Base-by-base conservation (phyloP, 2,113 vertebrate species). In the Grallaria varia region DNA sequence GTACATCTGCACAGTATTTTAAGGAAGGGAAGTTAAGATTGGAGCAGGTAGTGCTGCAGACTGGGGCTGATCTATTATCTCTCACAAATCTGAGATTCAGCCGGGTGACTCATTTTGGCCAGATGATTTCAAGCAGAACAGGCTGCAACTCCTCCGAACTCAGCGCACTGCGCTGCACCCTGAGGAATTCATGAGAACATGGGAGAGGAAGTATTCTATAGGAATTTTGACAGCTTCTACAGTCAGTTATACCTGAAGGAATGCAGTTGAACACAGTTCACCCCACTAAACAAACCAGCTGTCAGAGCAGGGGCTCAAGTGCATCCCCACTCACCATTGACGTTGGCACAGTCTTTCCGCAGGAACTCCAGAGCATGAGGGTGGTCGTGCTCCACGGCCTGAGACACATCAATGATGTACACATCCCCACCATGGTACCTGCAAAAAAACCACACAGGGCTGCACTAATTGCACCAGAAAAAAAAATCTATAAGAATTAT, bases 361-460 rank as follows among this genome's bases (percentile, higher is more conserved):
- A 99, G 98, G 97, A 99, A 99, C 97, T 99, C 99, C 74, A 99
- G 97, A 0, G 99, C 99, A 0, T 99, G 99, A 0, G 99, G 99
- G 83, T 99, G 99, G 93, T 99, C 99, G 0, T 99, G 99, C 50
- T 99, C 99, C 95, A 99, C 99, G 0, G 99, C 98, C 97, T 99
- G 99, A 1, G 99, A 99, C 63, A 99, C 99, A 1, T 99, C 99
- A 1, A 99, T 99, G 95, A 99, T 98, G 94, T 98, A 98, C 30
- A 98, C 98, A 0, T 98, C 98, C 68, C 99, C 99, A 0, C 98
- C 67, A 14, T 99, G 98, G 96, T 99, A 99, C 73, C 99, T 99
- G 78, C 35, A 60, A 30, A 63, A 25, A 74, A 52, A 52, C 11
- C 68, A 60, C 8, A 44, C 27, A 69, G 9, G 18, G 13, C 66